Evolutionary conservation across 1,140 invertebrate genomes (phyloP), one percentile per base, ranked within the genome.

Genomic region (Halictus rubicundus): DNA sequence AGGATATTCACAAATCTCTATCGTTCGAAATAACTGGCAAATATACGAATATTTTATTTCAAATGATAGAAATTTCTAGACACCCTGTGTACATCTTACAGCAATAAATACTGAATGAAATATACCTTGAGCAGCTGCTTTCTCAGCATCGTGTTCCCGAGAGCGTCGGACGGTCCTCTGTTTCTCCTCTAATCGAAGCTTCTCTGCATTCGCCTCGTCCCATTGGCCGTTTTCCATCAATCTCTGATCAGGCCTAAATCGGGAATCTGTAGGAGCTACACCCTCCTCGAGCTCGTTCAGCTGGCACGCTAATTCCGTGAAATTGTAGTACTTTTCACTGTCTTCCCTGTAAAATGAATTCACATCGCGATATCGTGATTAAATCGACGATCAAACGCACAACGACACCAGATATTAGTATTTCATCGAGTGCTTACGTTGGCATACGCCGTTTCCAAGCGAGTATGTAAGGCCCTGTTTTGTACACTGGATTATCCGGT

Each of bases 191-290:
- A 99, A 93, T 63, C 96, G 94, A 39, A 96, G 91, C 93, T 99
- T 99, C 89, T 97, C 96, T 21, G 94, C 92, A 93, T 99, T 99
- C 46, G 99, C 99, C 87, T 98, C 98, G 87, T 99, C 98, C 98
- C 99, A 99, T 23, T 94, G 89, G 10, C 98, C 98, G 75, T 98
- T 95, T 93, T 99, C 99, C 99, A 99, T 99, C 61, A 99, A 94
- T 64, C 98, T 95, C 93, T 99, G 98, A 95, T 99, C 99, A 61
- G 99, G 98, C 78, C 99, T 95, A 27, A 95, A 92, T n/a, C 99
- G 95, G 23, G 96, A 97, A 94, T 99, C 99, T 0, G 99, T 99
- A 21, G 99, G 98, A 42, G 98, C 98, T 39, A 99, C 95, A 57
- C 95, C 96, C 8, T 97, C 95, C 94, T 99, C 99, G 14, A 94